Evolutionary conservation across 2,888 invertebrate genomes (phyloP).

Genomic region (Taphrorychus bicolor): DNA sequence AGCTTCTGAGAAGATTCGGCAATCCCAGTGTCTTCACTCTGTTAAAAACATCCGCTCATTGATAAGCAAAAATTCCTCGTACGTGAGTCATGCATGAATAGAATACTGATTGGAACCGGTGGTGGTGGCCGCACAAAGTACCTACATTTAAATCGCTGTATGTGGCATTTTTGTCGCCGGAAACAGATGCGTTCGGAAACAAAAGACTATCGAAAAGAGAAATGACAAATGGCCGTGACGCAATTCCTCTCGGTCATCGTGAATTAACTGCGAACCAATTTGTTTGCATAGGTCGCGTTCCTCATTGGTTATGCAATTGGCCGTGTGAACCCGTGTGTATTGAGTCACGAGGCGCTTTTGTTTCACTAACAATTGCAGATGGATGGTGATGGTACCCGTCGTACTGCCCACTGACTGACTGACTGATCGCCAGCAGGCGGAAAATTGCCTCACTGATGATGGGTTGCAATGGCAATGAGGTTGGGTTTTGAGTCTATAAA

Average conservation of each 20-base stretch:
- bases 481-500: no score
- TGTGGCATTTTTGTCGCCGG: not conserved
- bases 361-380: not conserved
- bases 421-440: not conserved
- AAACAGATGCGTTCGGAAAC: not conserved
- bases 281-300: not conserved
- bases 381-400: not conserved
- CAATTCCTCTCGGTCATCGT: not conserved
- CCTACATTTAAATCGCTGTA: not conserved
- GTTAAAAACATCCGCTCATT: not conserved
- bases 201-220: not conserved
- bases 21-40: no score
- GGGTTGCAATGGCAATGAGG: no score
- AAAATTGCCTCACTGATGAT: not conserved
- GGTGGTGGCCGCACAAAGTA: no score
- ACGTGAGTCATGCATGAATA: not conserved
- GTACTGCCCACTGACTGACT: not conserved
- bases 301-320: not conserved
- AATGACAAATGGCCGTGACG: not conserved
- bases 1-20: no score
- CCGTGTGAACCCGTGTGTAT: not conserved
- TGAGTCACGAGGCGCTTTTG: not conserved
- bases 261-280: not conserved
- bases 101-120: not conserved
- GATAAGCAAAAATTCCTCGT: not conserved